Evolutionary conservation across 2,113 vertebrate genomes (phyloP).

Genomic region (Pipa parva): DNA sequence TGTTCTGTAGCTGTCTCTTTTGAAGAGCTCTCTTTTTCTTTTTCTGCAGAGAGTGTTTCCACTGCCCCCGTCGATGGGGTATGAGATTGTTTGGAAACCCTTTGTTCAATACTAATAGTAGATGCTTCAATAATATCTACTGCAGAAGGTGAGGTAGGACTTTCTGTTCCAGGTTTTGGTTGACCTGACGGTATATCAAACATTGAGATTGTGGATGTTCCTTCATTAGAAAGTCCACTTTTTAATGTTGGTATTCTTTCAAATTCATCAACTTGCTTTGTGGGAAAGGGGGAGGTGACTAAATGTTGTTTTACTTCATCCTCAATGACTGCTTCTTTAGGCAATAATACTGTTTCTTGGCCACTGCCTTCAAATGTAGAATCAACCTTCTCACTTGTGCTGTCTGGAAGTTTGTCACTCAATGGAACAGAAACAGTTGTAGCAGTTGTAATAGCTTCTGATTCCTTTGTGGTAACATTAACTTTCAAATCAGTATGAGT

Average conservation of each 20-base stretch:
- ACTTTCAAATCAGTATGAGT: slow-evolving; percentile 16
- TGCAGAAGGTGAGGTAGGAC: not conserved
- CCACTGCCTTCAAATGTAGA: slow-evolving; percentile 48
- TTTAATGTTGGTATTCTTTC: slow-evolving; percentile 48
- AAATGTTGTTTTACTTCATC: slow-evolving; percentile 31
- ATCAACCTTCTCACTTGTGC: slow-evolving; percentile 6
- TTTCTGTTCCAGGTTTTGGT: not conserved
- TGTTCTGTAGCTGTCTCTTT: slow-evolving; percentile 29
- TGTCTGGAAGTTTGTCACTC: no score
- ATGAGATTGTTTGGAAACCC: slow-evolving; percentile 36
- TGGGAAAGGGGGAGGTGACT: slow-evolving; percentile 44
- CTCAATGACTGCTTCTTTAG: slow-evolving; percentile 31
- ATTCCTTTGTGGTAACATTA: slow-evolving; percentile 10
- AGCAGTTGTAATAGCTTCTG: slow-evolving; percentile 23
- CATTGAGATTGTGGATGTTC: slow-evolving; percentile 43
- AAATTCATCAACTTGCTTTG: slow-evolving; percentile 46
- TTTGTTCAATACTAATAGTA: slow-evolving; percentile 51
- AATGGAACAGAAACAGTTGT: no score
- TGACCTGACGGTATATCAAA: slow-evolving; percentile 16
- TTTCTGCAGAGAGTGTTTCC: slow-evolving; percentile 28
- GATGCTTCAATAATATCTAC: slow-evolving; percentile 50
- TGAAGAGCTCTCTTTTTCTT: slow-evolving; percentile 9
- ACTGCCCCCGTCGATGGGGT: slow-evolving; percentile 41
- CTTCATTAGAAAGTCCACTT: slow-evolving; percentile 46
- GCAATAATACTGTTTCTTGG: slow-evolving; percentile 32